Conservation (phyloP, 1,140 invertebrate species). For the Battus philenor region DNA sequence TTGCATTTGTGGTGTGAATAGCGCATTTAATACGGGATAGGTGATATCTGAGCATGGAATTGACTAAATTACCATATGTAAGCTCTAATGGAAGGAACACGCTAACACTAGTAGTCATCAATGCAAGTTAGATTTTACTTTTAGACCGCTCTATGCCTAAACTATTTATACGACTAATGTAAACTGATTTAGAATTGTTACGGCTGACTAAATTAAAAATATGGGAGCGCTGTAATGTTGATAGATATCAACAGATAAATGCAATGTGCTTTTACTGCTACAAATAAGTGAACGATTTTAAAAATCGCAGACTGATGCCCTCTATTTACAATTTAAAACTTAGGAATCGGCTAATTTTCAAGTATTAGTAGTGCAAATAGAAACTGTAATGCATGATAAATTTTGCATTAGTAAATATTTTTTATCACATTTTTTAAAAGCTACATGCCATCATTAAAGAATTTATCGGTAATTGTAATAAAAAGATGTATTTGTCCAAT, state of each 20-base stretch:
- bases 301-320: conserved; percentile 17
- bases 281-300: conserved; percentile 3
- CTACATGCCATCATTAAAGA: not conserved
- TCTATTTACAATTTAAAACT: conserved; percentile 14
- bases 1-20: not conserved
- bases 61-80: conserved; percentile 4
- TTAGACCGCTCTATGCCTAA: too few relatives aligned
- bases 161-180: conserved; percentile 1
- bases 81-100: too few relatives aligned
- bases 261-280: conserved; percentile 8
- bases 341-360: conserved; percentile 16
- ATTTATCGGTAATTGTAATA: too few relatives aligned
- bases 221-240: not conserved
- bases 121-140: too few relatives aligned
- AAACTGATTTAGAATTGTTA: not conserved
- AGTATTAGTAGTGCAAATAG: conserved; percentile 17
- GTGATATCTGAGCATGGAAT: conserved; percentile 6
- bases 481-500: not conserved
- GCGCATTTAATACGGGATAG: conserved; percentile 1
- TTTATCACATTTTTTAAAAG: conserved; percentile 5
- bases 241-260: not conserved
- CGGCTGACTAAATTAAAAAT: not conserved
- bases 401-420: conserved; percentile 14
- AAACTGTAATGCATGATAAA: conserved; percentile 8
- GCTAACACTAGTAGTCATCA: too few relatives aligned